Base-by-base conservation (phyloP, 2,888 invertebrate species). In the Caenorhabditis afra region DNA sequence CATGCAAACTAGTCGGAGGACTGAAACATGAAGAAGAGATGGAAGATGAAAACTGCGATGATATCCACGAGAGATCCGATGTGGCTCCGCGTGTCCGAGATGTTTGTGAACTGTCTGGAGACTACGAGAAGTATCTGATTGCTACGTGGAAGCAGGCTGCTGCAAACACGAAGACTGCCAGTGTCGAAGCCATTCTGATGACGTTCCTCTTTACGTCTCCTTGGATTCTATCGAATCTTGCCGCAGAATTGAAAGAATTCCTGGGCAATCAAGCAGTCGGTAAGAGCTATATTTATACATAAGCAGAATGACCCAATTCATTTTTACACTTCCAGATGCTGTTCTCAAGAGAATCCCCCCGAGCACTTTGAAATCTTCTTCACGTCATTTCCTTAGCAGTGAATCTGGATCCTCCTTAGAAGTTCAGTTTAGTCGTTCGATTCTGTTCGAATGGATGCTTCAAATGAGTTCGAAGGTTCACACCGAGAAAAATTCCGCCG, bases 371-470 rank as follows among this genome's bases (percentile, higher is more conserved):
- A 50, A 74, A 14, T 14, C 18, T 4, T 23, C 29, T 14, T 29
- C 45, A 18, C 78, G 59, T 12, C 66, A 66, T 45, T 47, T 55
- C 0, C 12, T 71, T 11, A 29, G 4, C 4, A 5, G 29, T 7
- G 78, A 78, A 39, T 39, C 61, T 0, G 20, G 44, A 23, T 66
- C 66, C 41, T 61, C 66, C 18, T 44, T 50, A 0, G 41, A n/a
- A 1, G 35, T 37, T 12, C 12, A 67, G 37, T 74, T 77, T 57
- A 67, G 58, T 29, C 59, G 58, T 44, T 47, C 45, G 0, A 39
- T 73, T 16, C 57, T 80, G 5, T 75, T 67, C 23, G 82, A 84
- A 62, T 84, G 82, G 82, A 66, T 81, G 47, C 41, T 74, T 35
- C 76, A 61, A 14, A 49, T 70, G 35, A 20, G 66, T 7, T 20